Evolutionary conservation across 2,113 vertebrate species (phyloP), one percentile per base, ranked within the genome.

Genomic region (Nothocercus nigrocapillus): DNA sequence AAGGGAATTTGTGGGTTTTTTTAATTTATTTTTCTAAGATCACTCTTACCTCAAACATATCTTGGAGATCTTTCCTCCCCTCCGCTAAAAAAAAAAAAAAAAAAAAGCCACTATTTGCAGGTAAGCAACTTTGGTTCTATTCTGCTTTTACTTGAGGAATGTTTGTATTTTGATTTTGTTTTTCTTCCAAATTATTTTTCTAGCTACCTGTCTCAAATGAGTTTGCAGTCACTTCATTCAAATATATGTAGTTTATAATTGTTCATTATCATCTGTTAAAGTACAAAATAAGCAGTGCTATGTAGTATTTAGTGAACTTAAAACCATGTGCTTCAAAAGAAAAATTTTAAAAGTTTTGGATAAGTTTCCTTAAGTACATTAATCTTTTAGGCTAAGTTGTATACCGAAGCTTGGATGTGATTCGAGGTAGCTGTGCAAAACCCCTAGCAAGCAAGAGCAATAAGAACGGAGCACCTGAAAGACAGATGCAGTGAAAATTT

Each of bases 401-500:
- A 66, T 32, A 61, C 42, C 28, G 86, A 89, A 79, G 47, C 38
- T 38, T 56, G 77, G 47, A 53, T 95, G 74, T 61, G 74, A 82
- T 90, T 81, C 73, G 94, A 64, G 76, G 64, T 93, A 82, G 88
- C 49, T 44, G 7, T 78, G 56, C 83, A 81, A 94, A 90, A 90
- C 66, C 94, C 80, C 69, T 68, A 64, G 74, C 38, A 89, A 92
- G 77, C 76, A 84, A 84, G 2, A 92, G 66, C 75, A 76, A 86
- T 86, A 84, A 25, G 73, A 95, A 94, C 90, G 38, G 45, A 93
- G 44, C 73, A 73, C 83, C 93, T 94, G 77, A 95, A 97, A 96
- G 86, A 83, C 94, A 93, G 95, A 90, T 90, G 86, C 86, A 93
- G 75, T 92, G 94, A 95, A 96, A 96, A 91, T 93, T 84, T 93